Base-by-base conservation (phyloP, 2,113 vertebrate genomes). In the Podiceps cristatus region DNA sequence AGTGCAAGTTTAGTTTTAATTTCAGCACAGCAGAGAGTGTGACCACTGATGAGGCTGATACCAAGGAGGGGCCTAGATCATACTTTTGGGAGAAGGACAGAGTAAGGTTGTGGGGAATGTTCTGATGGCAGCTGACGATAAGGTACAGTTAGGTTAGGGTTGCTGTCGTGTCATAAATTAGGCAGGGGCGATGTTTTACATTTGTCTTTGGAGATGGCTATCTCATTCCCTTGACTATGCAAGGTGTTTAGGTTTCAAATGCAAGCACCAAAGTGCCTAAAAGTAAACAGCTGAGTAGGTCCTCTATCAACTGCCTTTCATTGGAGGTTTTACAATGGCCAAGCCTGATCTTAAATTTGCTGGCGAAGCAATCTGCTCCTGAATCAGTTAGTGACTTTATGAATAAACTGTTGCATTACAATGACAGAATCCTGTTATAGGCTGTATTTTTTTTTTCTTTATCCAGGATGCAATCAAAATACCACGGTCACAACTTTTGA, bases 21-120 rank as follows among this genome's bases (percentile, higher is more conserved):
- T 81, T 76, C 49, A 58, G 14, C 9, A 14, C 5, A 82, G 25
- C 44, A 31, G 9, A n/a, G 18, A 29, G 3, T 2, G 6, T 66
- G 47, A 45, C 6, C 4, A 3, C 5, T 27, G n/a, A 56, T n/a
- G 25, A 50, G 42, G 33, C 5, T 73, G 56, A 8, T 44, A 24
- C 3, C 16, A 60, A 12, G 1, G 9, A 42, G 13, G 8, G 4
- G 11, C 2, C 20, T 33, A 25, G 19, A 16, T 35, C 23, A 27
- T 23, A 35, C 4, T 18, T 25, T 2, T 33, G 11, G 10, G 23
- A 31, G 42, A 18, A 56, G 28, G 7, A 35, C 5, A 59, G 3
- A 19, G 5, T 18, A 35, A 11, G 3, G 3, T 11, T 13, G 8
- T 23, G 33, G 7, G 20, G 42, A 77, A 53, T 1, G 0, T 60